These are phyloP conservation scores for Epinotia brunnichana DNA, from an alignment of 2,888 invertebrate species.

Conservation along the genomic window DNA sequence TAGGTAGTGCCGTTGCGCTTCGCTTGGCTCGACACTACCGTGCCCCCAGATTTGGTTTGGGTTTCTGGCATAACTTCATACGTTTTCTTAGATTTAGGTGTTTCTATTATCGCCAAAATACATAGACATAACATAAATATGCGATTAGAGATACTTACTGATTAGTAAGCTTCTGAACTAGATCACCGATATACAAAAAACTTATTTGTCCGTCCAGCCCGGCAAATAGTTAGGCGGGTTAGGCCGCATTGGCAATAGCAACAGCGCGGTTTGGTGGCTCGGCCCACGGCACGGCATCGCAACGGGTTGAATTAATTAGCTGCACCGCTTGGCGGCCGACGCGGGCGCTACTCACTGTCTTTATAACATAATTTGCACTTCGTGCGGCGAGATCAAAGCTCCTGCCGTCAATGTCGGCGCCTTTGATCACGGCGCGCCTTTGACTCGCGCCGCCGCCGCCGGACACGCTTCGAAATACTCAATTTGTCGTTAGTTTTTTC, in stretches of 20 bases:
- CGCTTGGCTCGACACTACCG: no score
- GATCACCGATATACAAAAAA: background rate
- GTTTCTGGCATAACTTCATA: no score
- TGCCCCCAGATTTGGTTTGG: no score
- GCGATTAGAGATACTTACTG: no score
- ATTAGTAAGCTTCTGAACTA: background rate
- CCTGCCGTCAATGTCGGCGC: conserved; percentile 77
- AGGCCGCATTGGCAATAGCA: conserved; percentile 13
- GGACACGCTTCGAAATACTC: conserved; percentile 80
- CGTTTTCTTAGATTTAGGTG: no score
- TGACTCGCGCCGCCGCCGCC: conserved; percentile 78
- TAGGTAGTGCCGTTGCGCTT: no score
- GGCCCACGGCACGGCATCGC: conserved; percentile 52
- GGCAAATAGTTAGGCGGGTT: background rate
- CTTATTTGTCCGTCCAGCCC: background rate
- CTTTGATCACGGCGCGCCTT: conserved; percentile 82
- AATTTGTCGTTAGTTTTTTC: conserved; percentile 78
- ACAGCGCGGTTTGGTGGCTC: conserved; percentile 30
- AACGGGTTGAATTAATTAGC: conserved; percentile 79
- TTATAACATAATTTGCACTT: conserved; percentile 85
- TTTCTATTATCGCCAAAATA: no score
- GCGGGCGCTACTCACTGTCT: conserved; percentile 79
- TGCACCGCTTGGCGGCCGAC: conserved; percentile 68
- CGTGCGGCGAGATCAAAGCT: conserved; percentile 82
- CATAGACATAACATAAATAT: no score